Evolutionary conservation across 2,797 vertebrate species (phyloP), one percentile per base, ranked within the genome.

Genomic region (Helostoma temminkii): DNA sequence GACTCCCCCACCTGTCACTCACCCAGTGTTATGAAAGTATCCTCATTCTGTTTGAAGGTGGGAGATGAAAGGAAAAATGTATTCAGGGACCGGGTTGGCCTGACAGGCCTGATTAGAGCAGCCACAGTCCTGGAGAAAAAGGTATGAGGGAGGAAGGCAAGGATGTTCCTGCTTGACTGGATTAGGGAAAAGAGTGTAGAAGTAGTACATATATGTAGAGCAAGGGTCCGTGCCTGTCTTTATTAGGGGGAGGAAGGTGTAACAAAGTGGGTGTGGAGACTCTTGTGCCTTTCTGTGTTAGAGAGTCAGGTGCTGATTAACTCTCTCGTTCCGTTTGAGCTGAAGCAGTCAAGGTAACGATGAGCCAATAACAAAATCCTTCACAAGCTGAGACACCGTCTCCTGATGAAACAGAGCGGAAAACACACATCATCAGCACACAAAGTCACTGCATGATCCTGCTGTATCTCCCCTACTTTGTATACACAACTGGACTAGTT

Each of bases 11-110:
- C 78, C 86, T 88, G 89, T 88, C 91, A 93, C 74, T 91, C 90
- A 88, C 3, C 52, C 58, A 0, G 61, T 18, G 9, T 85, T 88
- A 90, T 91, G 85, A 94, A 95, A 94, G 93, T 81, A 54, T 49
- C 58, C 78, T 78, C 87, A 94, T 94, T 91, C 87, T 83, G 90
- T 94, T 95, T 94, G 93, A 95, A 92, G 92, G 82, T 76, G 75
- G 78, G 58, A 85, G 91, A 94, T 94, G 84, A 95, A 94, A 94
- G 89, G 72, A 66, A 64, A 63, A 79, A 70, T 56, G 79, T 66
- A 83, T 80, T 78, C 74, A 61, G 63, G 68, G 77, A 85, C 78
- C 81, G 42, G 47, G 66, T 81, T 64, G 76, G 72, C 71, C 88
- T 89, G 89, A 88, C 90, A 86, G 74, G 76, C 83, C 30, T 41